Evolutionary conservation across 2,888 invertebrate species (phyloP), one percentile per base, ranked within the genome.

Genomic region (Dichetophora obliterata): DNA sequence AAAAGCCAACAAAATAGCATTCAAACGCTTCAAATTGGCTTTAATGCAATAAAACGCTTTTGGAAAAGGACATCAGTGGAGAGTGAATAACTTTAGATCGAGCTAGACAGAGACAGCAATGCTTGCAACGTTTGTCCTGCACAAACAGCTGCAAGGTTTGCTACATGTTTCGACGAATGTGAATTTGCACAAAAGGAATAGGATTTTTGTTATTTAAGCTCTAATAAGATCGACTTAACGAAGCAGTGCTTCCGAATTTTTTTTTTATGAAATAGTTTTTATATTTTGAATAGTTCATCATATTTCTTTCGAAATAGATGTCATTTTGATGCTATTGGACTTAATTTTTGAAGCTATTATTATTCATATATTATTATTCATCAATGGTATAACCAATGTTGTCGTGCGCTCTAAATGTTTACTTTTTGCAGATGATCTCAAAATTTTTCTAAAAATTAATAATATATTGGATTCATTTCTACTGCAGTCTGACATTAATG

Each of bases 1-100:
- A 27, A 59, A 59, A 2, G 9, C 59, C 27, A 59, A 14, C 59
- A 22, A 59, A 24, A 27, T 27, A 50, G 5, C 48, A 24, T 43
- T 9, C 66, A 24, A 43, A 43, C 6, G 37, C 27, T 27, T 9
- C 59, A 72, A 71, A 71, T 71, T 71, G 71, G 34, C 59, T 37
- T 22, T 43, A 66, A 66, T 66, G 66, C 66, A 48, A 19, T 48
- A 66, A 48, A 68, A 22, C 50, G 68, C 68, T 68, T 68, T 14
- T 14, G 68, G 27, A 66, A n/a, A 37, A 14, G n/a, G 50, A 50
- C 5, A 50, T 24, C 24, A 63, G 31, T 16, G 14, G 5, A 27
- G 50, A 14, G 2, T 34, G 63, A 34, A 31, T 14, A 16, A n/a
- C 63, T 31, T 14, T 34, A 16, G 63, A 8, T n/a, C 27, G 34